phyloP scores from a whole-genome alignment of 2,113 vertebrate genomes.

The Rhynchomys soricoides region DNA sequence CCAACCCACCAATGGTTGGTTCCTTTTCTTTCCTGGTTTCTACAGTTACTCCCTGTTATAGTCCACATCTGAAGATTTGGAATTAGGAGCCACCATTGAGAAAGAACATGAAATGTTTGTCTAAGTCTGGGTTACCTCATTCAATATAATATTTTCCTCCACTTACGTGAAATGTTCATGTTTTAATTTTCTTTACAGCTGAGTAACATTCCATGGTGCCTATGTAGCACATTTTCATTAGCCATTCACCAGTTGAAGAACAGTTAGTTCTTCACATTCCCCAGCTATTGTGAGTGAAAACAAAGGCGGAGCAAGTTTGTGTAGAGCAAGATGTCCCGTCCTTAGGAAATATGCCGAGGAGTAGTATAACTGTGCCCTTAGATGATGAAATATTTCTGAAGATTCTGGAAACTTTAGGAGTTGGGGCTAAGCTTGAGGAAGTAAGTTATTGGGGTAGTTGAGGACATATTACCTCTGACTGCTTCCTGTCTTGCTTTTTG shows the following conservation, averaged over 20 bases:
- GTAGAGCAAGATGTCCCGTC: too few relatives aligned
- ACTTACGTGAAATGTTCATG: background rate
- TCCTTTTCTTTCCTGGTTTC: background rate
- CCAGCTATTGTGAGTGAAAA: background rate
- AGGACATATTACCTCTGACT: background rate
- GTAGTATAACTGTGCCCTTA: background rate
- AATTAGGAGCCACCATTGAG: background rate
- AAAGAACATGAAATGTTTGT: background rate
- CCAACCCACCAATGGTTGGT: background rate
- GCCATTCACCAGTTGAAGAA: background rate
- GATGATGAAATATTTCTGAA: background rate
- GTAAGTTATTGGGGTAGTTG: background rate
- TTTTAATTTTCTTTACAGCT: background rate
- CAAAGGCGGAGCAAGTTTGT: background rate
- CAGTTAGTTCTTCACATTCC: background rate
- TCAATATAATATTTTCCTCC: background rate
- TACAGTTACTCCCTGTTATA: background rate
- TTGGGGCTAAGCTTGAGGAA: background rate
- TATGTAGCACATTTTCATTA: background rate
- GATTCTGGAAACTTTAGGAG: background rate
- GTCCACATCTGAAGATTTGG: background rate
- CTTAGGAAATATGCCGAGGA: background rate
- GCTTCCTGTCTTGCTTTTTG: background rate
- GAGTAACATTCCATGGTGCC: background rate
- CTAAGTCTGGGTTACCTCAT: background rate